Evolutionary conservation across 2,888 invertebrate species (phyloP).

Genomic region (Dicycla oo): DNA sequence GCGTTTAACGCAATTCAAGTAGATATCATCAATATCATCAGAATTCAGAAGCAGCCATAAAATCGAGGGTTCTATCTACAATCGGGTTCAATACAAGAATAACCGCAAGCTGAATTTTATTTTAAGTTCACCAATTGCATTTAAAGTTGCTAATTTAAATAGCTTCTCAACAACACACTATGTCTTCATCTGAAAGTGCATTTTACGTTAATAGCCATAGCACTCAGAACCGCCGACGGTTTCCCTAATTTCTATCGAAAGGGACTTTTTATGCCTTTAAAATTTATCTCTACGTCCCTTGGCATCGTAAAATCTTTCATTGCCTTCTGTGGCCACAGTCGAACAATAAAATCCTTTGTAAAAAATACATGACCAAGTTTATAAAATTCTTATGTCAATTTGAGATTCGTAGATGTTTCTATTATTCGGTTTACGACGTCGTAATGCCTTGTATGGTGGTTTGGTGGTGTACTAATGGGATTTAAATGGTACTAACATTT

Average conservation of each 20-base stretch:
- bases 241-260: conserved; percentile 62
- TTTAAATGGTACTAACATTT: conserved; percentile 60
- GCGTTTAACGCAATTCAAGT: too few species aligned
- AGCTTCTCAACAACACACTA: conserved; percentile 25
- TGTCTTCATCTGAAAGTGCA: conserved; percentile 19
- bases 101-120: conserved; percentile 35
- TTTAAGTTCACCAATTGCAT: conserved; percentile 18
- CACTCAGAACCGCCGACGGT: conserved; percentile 40
- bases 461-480: conserved; percentile 60
- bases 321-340: conserved; percentile 66
- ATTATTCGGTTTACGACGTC: conserved; percentile 66
- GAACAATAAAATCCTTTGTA: conserved; percentile 71
- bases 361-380: conserved; percentile 66
- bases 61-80: conserved; percentile 6
- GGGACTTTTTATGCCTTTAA: conserved; percentile 59
- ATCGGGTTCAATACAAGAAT: conserved; percentile 21
- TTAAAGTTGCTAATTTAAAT: conserved; percentile 26
- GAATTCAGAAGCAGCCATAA: conserved; percentile 8
- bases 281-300: conserved; percentile 62
- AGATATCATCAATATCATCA: conserved; percentile 7
- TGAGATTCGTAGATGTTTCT: conserved; percentile 65
- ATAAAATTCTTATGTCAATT: conserved; percentile 71
- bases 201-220: conserved; percentile 25
- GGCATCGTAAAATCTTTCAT: conserved; percentile 76
- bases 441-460: conserved; percentile 58